phyloP scores from a whole-genome alignment of 2,888 invertebrate species.

The Bhutanitis thaidina region DNA sequence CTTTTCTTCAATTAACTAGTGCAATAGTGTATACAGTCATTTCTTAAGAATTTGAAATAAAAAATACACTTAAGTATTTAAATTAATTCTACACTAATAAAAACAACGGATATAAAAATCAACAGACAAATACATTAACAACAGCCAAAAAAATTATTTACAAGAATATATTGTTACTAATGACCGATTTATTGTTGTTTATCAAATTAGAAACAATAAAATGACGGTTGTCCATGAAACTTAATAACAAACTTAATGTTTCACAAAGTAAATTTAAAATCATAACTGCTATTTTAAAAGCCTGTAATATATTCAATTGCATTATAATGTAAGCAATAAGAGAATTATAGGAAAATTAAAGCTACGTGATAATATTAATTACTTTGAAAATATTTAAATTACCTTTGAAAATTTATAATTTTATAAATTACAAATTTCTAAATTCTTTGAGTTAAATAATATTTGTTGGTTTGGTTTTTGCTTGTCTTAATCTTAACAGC shows the following conservation, averaged over 20 bases:
- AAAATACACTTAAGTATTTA: too few species aligned
- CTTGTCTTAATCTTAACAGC: too few species aligned
- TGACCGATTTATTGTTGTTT: slow-evolving; percentile 11
- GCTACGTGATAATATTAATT: too few species aligned
- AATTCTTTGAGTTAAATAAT: too few species aligned
- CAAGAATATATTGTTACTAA: slow-evolving; percentile 5
- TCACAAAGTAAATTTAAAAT: slow-evolving; percentile 15
- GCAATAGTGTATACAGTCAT: too few species aligned
- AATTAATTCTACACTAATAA: slow-evolving; percentile 6
- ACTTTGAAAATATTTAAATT: too few species aligned
- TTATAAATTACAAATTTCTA: too few species aligned
- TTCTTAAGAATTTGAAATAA: too few species aligned
- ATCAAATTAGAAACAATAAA: slow-evolving; percentile 22
- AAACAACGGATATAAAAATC: neutral
- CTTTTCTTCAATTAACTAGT: too few species aligned
- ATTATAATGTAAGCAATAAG: neutral
- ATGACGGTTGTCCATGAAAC: slow-evolving; percentile 14
- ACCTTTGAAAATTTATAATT: too few species aligned
- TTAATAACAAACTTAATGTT: slow-evolving; percentile 15
- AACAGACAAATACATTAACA: slow-evolving; percentile 3
- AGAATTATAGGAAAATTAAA: too few species aligned
- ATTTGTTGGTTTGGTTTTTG: too few species aligned
- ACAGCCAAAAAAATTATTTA: neutral
- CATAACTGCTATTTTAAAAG: slow-evolving; percentile 2
- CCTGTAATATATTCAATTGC: slow-evolving; percentile 5